These are phyloP conservation scores for Aplochiton taeniatus DNA, from an alignment of 2,797 vertebrate genomes.

Conservation along the genomic window DNA sequence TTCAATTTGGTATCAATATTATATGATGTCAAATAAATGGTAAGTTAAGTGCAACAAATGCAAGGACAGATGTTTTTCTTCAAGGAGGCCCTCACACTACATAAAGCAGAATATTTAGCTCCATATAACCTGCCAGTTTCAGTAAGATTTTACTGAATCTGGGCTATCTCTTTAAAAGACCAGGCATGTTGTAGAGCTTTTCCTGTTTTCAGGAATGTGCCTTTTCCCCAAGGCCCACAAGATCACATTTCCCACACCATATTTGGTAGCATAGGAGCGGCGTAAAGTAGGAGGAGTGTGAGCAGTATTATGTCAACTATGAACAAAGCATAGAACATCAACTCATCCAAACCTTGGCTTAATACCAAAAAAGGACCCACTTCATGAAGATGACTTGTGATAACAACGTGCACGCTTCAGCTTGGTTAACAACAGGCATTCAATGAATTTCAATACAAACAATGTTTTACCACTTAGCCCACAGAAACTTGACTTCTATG, in stretches of 20 bases:
- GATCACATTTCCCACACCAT: conserved; percentile 76
- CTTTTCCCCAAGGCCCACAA: conserved; percentile 67
- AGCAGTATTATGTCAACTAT: conserved; percentile 66
- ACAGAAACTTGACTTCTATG: too few species aligned
- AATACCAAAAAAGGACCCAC: conserved; percentile 73
- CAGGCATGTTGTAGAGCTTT: conserved; percentile 62
- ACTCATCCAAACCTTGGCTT: conserved; percentile 40
- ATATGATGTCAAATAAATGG: conserved; percentile 19
- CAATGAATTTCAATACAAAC: conserved; percentile 15
- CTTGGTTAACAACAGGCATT: conserved; percentile 28
- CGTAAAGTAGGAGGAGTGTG: conserved; percentile 67
- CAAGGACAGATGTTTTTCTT: too few species aligned
- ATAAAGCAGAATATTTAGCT: too few species aligned
- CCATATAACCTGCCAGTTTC: neutral
- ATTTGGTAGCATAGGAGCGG: conserved; percentile 81
- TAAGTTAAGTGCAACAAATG: neutral
- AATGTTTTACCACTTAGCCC: neutral
- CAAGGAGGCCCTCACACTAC: too few species aligned
- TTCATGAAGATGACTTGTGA: conserved; percentile 44
- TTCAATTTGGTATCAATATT: conserved; percentile 24
- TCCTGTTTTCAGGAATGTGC: conserved; percentile 78
- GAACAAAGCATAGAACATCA: conserved; percentile 65
- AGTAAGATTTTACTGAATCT: neutral
- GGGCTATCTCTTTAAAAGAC: conserved; percentile 39
- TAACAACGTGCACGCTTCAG: conserved; percentile 53